Conservation (phyloP, 2,797 vertebrate genomes). For the Brotula barbata region DNA sequence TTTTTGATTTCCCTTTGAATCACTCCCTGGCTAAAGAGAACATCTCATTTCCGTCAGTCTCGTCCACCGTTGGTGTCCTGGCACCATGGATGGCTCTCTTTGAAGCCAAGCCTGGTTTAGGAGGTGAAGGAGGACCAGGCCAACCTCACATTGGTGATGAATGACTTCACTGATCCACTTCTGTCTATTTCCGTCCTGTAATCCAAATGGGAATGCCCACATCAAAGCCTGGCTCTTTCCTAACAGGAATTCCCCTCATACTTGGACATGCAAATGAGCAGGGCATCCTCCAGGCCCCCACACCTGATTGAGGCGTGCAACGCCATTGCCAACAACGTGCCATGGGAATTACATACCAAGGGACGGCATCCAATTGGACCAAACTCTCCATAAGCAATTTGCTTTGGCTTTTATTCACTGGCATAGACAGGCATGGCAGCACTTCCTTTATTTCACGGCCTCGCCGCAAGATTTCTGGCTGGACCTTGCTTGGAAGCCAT, state of each 20-base stretch:
- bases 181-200: constrained; percentile 78
- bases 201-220: constrained; percentile 79
- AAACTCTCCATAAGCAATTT: constrained; percentile 80
- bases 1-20: constrained; percentile 15
- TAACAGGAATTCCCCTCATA: constrained; percentile 77
- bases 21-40: constrained; percentile 32
- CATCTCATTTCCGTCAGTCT: constrained; percentile 42
- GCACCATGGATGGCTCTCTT: constrained; percentile 61
- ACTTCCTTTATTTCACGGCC: constrained; percentile 75
- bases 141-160: constrained; percentile 70
- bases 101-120: constrained; percentile 67
- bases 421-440: constrained; percentile 73
- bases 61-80: constrained; percentile 41
- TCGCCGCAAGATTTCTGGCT: constrained; percentile 78
- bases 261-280: constrained; percentile 81
- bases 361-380: constrained; percentile 82
- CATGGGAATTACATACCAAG: constrained; percentile 81
- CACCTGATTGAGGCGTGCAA: constrained; percentile 80
- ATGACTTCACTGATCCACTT: constrained; percentile 78
- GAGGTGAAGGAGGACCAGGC: constrained; percentile 74
- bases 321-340: constrained; percentile 75
- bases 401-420: constrained; percentile 81
- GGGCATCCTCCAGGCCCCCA: constrained; percentile 73
- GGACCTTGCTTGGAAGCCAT: constrained; percentile 76
- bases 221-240: constrained; percentile 77